Evolutionary conservation across 1,140 invertebrate species (phyloP).

Genomic region (Hyles euphorbiae): DNA sequence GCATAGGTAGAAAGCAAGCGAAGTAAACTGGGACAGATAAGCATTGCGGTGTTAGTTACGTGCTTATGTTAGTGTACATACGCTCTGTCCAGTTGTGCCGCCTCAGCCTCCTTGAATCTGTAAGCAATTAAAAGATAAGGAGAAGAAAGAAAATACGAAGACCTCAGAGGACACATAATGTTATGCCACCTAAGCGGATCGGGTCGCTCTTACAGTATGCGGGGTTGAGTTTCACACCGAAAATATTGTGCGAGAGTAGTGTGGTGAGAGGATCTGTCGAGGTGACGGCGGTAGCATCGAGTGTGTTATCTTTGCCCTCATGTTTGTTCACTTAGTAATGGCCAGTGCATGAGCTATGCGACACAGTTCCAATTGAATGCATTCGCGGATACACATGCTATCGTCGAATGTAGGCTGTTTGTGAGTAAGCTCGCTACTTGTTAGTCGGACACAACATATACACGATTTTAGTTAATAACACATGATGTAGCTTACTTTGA

Average conservation of each 20-base stretch:
- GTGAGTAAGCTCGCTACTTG: conserved; percentile 65
- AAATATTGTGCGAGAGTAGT: conserved; percentile 49
- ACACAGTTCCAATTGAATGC: conserved; percentile 31
- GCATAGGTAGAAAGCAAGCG: conserved; percentile 26
- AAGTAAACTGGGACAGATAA: conserved; percentile 31
- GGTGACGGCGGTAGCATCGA: conserved; percentile 47
- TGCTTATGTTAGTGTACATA: conserved; percentile 79
- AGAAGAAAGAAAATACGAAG: conserved; percentile 70
- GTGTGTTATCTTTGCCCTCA: conserved; percentile 8
- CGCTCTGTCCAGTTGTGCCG: conserved; percentile 88
- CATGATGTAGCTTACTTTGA: conserved; percentile 45
- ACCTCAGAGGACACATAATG: conserved; percentile 34
- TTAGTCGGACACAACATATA: conserved; percentile 58
- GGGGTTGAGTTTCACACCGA: conserved; percentile 47
- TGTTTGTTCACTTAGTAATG: neutral
- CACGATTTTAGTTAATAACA: conserved; percentile 27
- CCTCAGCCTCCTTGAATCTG: conserved; percentile 93
- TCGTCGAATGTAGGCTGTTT: conserved; percentile 43
- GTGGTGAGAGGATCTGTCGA: conserved; percentile 45
- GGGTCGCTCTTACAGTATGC: conserved; percentile 39
- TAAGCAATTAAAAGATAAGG: conserved; percentile 80
- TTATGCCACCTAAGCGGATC: conserved; percentile 52
- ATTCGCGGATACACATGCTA: conserved; percentile 38
- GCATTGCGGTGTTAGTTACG: conserved; percentile 35
- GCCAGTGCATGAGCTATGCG: conserved; percentile 20